phyloP scores from a whole-genome alignment of 30 jellyfish, hydroid and myxozoan species.

The Hydractinia symbiolongicarpus region DNA sequence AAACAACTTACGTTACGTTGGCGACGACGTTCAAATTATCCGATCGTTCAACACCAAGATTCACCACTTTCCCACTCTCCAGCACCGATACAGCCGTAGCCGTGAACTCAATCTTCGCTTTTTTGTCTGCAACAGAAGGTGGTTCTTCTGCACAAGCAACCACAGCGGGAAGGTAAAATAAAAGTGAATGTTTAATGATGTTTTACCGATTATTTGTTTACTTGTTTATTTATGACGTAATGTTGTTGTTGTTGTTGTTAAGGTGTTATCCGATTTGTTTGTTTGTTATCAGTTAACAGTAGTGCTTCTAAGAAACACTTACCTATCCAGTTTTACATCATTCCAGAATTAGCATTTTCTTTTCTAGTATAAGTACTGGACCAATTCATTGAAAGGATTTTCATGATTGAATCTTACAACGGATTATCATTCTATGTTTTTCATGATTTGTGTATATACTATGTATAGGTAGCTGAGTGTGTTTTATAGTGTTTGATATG shows the following conservation, averaged over 20 bases:
- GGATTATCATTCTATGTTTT: too few relatives aligned
- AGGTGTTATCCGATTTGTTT: not conserved
- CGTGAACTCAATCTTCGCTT: conserved; percentile 62
- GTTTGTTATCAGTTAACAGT: not conserved
- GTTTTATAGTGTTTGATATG: too few relatives aligned
- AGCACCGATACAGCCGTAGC: conserved; percentile 83
- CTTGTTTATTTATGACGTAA: conserved; percentile 10
- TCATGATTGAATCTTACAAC: too few relatives aligned
- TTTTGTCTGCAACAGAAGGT: conserved; percentile 5
- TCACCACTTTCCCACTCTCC: conserved; percentile 77
- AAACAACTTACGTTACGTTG: conserved; percentile 56
- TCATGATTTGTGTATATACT: too few relatives aligned
- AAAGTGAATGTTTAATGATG: too few relatives aligned
- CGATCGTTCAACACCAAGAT: conserved; percentile 67
- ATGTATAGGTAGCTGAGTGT: too few relatives aligned
- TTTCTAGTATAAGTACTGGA: too few relatives aligned
- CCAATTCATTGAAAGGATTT: too few relatives aligned
- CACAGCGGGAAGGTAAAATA: too few relatives aligned
- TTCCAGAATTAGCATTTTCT: too few relatives aligned
- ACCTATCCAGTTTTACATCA: too few relatives aligned
- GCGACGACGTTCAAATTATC: conserved; percentile 38
- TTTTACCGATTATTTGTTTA: not conserved
- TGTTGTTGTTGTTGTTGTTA: conserved; percentile 14
- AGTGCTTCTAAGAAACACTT: too few relatives aligned
- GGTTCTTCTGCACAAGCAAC: conserved; percentile 4